phyloP scores from a whole-genome alignment of 2,888 invertebrate species.

The Leucophora obtusa region DNA sequence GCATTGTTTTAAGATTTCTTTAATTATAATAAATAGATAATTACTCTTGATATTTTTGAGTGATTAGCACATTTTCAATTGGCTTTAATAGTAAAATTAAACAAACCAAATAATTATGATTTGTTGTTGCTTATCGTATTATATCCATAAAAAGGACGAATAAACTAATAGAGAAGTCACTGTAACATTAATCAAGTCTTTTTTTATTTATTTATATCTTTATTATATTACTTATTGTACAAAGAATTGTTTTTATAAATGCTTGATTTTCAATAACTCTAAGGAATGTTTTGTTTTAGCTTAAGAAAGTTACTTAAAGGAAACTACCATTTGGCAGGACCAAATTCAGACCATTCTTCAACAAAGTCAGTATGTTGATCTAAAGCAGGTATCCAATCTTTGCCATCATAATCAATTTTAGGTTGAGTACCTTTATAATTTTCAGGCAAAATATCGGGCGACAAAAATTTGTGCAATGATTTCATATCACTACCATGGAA shows the following conservation, averaged over 20 bases:
- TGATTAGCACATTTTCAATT: constrained; percentile 16
- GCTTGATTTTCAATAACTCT: constrained; percentile 24
- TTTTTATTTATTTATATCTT: constrained; percentile 15
- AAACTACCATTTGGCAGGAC: constrained; percentile 80
- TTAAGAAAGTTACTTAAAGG: constrained; percentile 14
- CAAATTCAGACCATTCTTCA: constrained; percentile 84
- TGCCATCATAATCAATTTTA: constrained; percentile 86
- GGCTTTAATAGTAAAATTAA: constrained; percentile 37
- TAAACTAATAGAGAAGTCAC: constrained; percentile 55
- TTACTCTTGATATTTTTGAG: not conserved
- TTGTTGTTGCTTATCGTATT: constrained; percentile 54
- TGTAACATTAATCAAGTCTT: constrained; percentile 44
- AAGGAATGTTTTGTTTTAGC: constrained; percentile 46
- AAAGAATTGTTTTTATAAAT: constrained; percentile 24
- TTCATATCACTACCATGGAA: constrained; percentile 91
- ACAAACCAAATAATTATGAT: constrained; percentile 6
- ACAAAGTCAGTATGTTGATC: constrained; percentile 83
- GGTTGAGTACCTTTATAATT: constrained; percentile 88
- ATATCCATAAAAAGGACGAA: constrained; percentile 53
- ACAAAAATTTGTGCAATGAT: constrained; percentile 86
- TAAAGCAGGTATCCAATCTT: constrained; percentile 88
- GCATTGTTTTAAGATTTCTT: not conserved
- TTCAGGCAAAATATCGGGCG: constrained; percentile 84
- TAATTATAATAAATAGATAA: not conserved
- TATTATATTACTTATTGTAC: constrained; percentile 44